phyloP scores from a whole-genome alignment of 2,113 vertebrate species.

The Chloebia gouldiae region DNA sequence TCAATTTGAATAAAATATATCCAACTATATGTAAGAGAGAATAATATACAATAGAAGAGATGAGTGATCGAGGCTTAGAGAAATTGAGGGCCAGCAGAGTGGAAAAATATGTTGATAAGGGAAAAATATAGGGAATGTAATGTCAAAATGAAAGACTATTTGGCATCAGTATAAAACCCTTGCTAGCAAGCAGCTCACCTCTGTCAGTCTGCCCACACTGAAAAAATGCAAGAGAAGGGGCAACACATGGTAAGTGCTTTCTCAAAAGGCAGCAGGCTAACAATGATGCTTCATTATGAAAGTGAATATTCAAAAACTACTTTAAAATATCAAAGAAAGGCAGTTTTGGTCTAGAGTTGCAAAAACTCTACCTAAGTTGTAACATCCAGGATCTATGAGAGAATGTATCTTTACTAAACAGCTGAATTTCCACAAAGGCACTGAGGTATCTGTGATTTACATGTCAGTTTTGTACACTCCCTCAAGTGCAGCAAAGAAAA shows the following conservation, averaged over 20 bases:
- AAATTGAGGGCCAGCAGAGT: not conserved
- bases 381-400: not conserved
- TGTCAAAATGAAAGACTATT: slow-evolving; percentile 14
- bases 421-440: not conserved
- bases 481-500: not conserved
- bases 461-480: not conserved
- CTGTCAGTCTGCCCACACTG: not conserved
- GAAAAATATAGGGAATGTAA: not conserved
- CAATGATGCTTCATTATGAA: not conserved
- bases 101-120: not conserved
- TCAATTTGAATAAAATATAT: not conserved
- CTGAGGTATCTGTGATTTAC: not conserved
- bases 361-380: not conserved
- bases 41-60: not conserved
- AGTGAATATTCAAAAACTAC: not conserved
- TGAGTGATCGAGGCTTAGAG: accelerated
- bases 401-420: not conserved
- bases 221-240: not conserved
- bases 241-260: not conserved
- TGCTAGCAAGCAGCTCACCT: not conserved
- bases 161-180: not conserved
- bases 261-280: not conserved
- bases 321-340: not conserved
- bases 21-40: not conserved
- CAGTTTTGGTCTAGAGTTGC: not conserved